Conservation (phyloP, 2,797 vertebrate species). For the Muscicapa comitata region DNA sequence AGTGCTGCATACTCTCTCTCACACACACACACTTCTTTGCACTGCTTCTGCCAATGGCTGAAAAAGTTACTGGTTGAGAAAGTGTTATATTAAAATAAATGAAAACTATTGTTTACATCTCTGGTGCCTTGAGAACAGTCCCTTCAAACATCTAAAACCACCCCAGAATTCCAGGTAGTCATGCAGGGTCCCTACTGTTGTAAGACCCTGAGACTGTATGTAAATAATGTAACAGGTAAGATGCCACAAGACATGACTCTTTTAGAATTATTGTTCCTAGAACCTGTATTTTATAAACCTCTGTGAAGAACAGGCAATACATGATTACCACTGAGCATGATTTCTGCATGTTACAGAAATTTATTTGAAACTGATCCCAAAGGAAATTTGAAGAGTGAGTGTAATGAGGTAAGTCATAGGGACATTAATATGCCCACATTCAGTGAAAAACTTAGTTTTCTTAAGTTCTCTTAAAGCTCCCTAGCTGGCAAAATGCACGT, state of each 20-base stretch:
- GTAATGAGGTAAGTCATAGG: neutral
- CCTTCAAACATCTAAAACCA: neutral
- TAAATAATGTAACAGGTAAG: neutral
- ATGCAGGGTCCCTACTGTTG: neutral
- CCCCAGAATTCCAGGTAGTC: neutral
- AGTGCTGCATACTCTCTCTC: neutral
- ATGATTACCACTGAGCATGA: neutral
- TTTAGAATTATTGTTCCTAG: neutral
- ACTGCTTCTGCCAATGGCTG: neutral
- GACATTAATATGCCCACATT: accelerated
- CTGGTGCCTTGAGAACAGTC: neutral
- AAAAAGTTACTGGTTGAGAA: neutral
- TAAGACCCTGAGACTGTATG: neutral
- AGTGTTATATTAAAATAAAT: neutral
- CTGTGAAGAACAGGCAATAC: neutral
- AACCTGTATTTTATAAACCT: neutral
- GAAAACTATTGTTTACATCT: neutral
- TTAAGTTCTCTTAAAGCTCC: neutral
- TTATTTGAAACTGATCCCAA: neutral
- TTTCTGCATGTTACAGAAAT: neutral
- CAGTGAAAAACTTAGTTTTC: neutral
- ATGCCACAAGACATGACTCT: neutral
- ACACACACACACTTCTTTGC: accelerated
- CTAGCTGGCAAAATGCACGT: neutral
- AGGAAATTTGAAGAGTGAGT: neutral